Percentiles rank a stretch among this genome's conserved stretches.
phyloP scores from a whole-genome alignment of 2,113 vertebrate species.

The Sander lucioperca region DNA sequence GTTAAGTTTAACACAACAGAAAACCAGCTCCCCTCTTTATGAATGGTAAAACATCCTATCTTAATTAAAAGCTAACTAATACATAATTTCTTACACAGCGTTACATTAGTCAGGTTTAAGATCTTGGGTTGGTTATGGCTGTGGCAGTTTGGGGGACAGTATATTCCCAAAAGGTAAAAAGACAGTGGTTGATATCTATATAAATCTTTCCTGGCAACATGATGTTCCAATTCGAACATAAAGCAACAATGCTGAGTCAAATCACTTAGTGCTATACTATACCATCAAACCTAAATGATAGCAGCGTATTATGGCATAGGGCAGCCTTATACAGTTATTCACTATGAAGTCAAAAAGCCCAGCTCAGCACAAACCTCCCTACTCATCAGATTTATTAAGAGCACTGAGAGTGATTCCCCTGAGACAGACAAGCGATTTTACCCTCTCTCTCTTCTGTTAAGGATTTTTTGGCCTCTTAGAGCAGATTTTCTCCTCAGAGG shows the following conservation, averaged over 20 bases:
- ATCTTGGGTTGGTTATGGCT: neutral
- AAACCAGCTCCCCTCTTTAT: neutral
- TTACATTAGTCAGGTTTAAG: neutral
- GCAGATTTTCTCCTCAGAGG: conserved; percentile 62
- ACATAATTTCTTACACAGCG: neutral
- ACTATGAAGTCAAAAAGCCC: conserved; percentile 52
- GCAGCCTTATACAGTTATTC: conserved; percentile 49
- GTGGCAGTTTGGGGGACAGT: neutral
- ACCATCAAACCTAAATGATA: conserved; percentile 54
- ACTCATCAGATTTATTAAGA: conserved; percentile 64
- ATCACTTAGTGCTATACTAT: conserved; percentile 68
- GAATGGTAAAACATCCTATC: neutral
- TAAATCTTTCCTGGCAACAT: conserved; percentile 49
- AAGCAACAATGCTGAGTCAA: conserved; percentile 73
- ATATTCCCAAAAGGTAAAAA: conserved; percentile 2
- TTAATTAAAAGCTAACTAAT: conserved; percentile 24
- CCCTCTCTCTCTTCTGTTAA: conserved; percentile 39
- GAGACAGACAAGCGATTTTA: conserved; percentile 57
- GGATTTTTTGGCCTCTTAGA: conserved; percentile 33
- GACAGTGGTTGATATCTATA: conserved; percentile 12
- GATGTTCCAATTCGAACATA: conserved; percentile 41
- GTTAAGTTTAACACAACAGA: conserved; percentile 5
- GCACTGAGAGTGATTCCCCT: conserved; percentile 47
- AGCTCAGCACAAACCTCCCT: conserved; percentile 68
- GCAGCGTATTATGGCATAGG: conserved; percentile 33